Evolutionary conservation across 1,140 invertebrate genomes (phyloP).

Genomic region (Agrypnia vestita): DNA sequence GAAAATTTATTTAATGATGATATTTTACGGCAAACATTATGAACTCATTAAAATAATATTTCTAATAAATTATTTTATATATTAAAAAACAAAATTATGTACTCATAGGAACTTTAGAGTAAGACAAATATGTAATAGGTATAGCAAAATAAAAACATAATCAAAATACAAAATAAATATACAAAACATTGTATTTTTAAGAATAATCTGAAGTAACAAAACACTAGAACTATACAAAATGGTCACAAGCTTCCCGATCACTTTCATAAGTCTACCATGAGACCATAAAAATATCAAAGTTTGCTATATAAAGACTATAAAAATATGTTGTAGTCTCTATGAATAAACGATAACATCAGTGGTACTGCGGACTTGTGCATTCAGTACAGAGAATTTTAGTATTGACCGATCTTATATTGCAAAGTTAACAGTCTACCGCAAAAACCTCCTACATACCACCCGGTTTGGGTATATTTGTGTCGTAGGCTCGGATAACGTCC

Average conservation of each 20-base stretch:
- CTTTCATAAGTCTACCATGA: not conserved
- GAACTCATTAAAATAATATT: not conserved
- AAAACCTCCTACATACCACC: conserved; percentile 77
- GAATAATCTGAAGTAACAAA: not conserved
- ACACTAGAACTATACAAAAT: conserved; percentile 1
- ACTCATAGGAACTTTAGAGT: conserved; percentile 47
- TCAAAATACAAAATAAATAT: no score
- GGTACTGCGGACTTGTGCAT: conserved; percentile 53
- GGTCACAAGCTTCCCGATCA: not conserved
- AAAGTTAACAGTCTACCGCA: conserved; percentile 59
- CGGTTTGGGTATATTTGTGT: conserved; percentile 90
- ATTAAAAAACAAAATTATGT: conserved; percentile 32
- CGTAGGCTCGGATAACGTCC: conserved; percentile 93
- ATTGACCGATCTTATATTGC: conserved; percentile 28
- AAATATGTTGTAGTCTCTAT: conserved; percentile 48
- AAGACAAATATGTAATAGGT: conserved; percentile 17
- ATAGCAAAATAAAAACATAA: not conserved
- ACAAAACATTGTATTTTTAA: not conserved
- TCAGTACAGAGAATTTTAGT: conserved; percentile 37
- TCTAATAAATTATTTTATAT: not conserved
- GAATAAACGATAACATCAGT: conserved; percentile 37
- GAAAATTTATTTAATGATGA: not conserved
- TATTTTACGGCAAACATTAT: conserved; percentile 1
- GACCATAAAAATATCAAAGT: not conserved
- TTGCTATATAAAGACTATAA: conserved; percentile 48